A percentile compares a stretch with the other conserved stretches of the same genome.
phyloP scores from a whole-genome alignment of 2,888 invertebrate genomes.

The Agrotis segetum region DNA sequence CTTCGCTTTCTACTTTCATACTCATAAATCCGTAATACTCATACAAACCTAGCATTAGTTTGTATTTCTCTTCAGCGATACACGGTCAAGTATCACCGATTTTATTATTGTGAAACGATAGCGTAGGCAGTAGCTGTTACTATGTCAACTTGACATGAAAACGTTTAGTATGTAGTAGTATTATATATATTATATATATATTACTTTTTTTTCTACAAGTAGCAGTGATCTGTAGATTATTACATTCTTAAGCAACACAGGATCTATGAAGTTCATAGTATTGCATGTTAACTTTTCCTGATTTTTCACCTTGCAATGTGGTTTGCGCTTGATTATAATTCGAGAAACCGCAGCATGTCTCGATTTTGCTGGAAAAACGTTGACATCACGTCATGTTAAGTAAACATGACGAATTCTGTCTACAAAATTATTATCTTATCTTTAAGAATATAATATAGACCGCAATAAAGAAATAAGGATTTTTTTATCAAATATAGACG shows the following conservation, averaged over 20 bases:
- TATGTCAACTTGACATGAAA: constrained; percentile 66
- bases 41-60: constrained; percentile 11
- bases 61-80: constrained; percentile 42
- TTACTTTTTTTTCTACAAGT: constrained; percentile 58
- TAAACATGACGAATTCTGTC: background rate
- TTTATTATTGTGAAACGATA: constrained; percentile 66
- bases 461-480: background rate
- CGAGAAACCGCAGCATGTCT: no score
- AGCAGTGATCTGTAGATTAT: constrained; percentile 2
- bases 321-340: background rate
- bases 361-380: background rate
- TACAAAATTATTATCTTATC: background rate
- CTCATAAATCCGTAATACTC: constrained; percentile 12
- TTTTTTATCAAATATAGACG: no score
- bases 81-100: constrained; percentile 37
- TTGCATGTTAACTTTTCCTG: background rate
- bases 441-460: no score
- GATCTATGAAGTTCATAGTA: background rate
- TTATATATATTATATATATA: no score
- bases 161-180: constrained; percentile 62
- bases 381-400: background rate
- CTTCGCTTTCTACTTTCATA: constrained; percentile 36
- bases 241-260: constrained; percentile 9
- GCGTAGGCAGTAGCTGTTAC: constrained; percentile 75
- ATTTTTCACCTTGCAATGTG: background rate